These are phyloP conservation scores for Galleria mellonella DNA, from an alignment of 1,140 invertebrate species.

Conservation along the genomic window DNA sequence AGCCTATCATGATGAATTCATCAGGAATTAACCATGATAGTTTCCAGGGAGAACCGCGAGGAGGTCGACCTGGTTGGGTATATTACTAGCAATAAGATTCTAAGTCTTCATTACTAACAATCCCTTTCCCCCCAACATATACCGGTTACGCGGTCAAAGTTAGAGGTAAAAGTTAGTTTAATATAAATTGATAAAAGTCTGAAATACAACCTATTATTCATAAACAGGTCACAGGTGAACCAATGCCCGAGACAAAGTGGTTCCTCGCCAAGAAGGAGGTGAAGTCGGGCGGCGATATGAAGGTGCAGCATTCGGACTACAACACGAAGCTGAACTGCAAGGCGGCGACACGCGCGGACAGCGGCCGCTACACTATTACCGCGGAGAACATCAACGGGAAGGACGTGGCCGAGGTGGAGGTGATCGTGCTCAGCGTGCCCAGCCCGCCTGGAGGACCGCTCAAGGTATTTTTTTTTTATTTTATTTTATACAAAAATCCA, in stretches of 20 bases:
- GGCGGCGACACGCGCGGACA: slow-evolving; percentile 90
- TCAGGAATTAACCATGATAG: too few relatives aligned
- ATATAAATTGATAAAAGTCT: too few relatives aligned
- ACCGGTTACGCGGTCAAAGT: too few relatives aligned
- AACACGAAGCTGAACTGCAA: slow-evolving; percentile 91
- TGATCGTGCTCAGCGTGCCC: slow-evolving; percentile 93
- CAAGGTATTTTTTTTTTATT: slow-evolving; percentile 72
- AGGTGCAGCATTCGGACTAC: slow-evolving; percentile 90
- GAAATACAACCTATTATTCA: not conserved
- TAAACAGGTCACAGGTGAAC: slow-evolving; percentile 85
- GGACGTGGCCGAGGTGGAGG: slow-evolving; percentile 93
- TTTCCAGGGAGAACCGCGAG: too few relatives aligned
- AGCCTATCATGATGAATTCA: too few relatives aligned
- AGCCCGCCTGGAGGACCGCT: slow-evolving; percentile 93
- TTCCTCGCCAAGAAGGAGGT: slow-evolving; percentile 83
- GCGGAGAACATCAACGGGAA: slow-evolving; percentile 96
- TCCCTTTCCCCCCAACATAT: too few relatives aligned
- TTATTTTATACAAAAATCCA: too few relatives aligned
- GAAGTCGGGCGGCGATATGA: slow-evolving; percentile 80
- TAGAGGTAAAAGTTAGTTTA: too few relatives aligned
- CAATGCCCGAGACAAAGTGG: slow-evolving; percentile 93
- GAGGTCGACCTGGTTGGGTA: too few relatives aligned
- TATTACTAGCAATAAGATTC: too few relatives aligned
- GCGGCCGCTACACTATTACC: slow-evolving; percentile 92
- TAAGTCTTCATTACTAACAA: too few relatives aligned